Conservation (phyloP, 1,140 invertebrate genomes). For the Caenorhabditis briggsae region DNA sequence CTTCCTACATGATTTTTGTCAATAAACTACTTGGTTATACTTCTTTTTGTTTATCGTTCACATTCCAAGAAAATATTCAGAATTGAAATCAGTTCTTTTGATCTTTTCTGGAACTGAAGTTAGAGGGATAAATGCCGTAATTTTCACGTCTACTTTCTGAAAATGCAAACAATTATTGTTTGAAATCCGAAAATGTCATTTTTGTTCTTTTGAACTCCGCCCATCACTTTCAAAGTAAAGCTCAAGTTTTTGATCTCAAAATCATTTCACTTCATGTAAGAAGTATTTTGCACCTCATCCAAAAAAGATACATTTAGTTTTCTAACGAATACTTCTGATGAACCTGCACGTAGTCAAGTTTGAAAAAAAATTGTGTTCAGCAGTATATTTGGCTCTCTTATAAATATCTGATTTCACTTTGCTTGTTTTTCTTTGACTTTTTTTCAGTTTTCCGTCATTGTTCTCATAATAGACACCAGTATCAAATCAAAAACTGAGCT, state of each 20-base stretch:
- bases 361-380: too few species aligned
- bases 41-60: neutral
- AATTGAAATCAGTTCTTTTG: neutral
- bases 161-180: too few species aligned
- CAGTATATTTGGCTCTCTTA: too few species aligned
- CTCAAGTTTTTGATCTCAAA: too few species aligned
- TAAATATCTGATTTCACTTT: neutral
- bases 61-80: neutral
- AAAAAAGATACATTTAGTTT: too few species aligned
- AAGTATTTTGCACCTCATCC: too few species aligned
- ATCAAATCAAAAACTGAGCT: conserved; percentile 18
- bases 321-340: too few species aligned
- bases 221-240: too few species aligned
- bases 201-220: too few species aligned
- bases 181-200: too few species aligned
- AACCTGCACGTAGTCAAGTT: too few species aligned
- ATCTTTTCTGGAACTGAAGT: neutral
- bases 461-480: neutral
- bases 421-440: neutral
- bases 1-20: neutral
- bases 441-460: neutral
- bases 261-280: too few species aligned
- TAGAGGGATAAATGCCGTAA: neutral
- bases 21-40: neutral
- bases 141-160: neutral